Conservation (phyloP, 2,888 invertebrate species). For the Cremastinae sp. region DNA sequence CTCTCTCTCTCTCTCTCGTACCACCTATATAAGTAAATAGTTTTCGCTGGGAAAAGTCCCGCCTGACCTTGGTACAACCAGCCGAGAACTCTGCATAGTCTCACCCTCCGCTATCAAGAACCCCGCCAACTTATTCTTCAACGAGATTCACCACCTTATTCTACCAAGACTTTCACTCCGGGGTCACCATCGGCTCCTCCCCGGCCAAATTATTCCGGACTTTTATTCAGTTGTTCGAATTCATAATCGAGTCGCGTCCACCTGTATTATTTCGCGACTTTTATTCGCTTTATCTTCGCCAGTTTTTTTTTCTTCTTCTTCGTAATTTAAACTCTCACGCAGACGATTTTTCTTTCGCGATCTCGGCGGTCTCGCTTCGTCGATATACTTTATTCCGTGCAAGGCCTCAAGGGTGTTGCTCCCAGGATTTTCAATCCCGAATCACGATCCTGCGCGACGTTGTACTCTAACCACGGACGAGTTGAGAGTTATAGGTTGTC, state of each 20-base stretch:
- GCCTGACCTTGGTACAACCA: conserved; percentile 63
- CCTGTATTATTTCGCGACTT: conserved; percentile 45
- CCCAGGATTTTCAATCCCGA: conserved; percentile 4
- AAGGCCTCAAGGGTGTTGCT: conserved; percentile 5
- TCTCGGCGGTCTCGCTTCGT: neutral
- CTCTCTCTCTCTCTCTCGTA: conserved; percentile 3
- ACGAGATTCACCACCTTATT: conserved; percentile 53
- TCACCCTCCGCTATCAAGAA: conserved; percentile 45
- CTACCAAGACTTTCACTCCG: conserved; percentile 60
- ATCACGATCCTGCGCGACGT: conserved; percentile 12
- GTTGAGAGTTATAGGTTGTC: conserved; percentile 72
- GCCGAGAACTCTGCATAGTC: conserved; percentile 49
- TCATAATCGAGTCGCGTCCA: conserved; percentile 62
- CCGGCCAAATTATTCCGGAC: conserved; percentile 61
- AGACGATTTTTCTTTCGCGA: neutral
- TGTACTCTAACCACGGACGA: conserved; percentile 53
- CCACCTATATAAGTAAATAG: conserved; percentile 16
- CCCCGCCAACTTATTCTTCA: conserved; percentile 60
- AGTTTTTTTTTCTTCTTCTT: conserved; percentile 28
- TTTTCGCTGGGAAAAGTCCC: conserved; percentile 40
- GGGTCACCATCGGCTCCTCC: conserved; percentile 50
- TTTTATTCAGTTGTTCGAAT: conserved; percentile 65
- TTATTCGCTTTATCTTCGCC: neutral
- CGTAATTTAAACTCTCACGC: conserved; percentile 18
- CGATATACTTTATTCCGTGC: neutral